phyloP scores from a whole-genome alignment of 2,888 invertebrate genomes.

The Caenorhabditis angaria region DNA sequence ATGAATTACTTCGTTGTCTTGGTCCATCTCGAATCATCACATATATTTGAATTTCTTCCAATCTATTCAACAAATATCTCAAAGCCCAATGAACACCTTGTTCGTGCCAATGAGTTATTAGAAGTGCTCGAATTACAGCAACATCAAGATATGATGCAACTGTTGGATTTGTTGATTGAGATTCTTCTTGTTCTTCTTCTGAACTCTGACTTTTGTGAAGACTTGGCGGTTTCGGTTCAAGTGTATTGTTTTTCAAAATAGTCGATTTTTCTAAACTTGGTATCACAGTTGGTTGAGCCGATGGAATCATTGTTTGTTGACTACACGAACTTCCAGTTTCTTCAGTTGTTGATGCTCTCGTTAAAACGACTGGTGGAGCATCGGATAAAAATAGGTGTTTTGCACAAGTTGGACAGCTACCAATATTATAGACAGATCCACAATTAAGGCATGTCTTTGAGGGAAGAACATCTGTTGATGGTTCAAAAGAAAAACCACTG shows the following conservation, averaged over 20 bases:
- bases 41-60: slow-evolving; percentile 73
- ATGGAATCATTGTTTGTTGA: slow-evolving; percentile 61
- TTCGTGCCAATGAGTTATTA: slow-evolving; percentile 96
- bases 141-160: slow-evolving; percentile 94
- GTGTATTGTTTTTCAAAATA: background rate
- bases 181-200: slow-evolving; percentile 52
- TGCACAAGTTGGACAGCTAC: background rate
- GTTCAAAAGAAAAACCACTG: slow-evolving; percentile 81
- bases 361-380: slow-evolving; percentile 43
- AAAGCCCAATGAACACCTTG: slow-evolving; percentile 97
- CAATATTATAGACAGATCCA: background rate
- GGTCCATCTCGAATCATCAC: slow-evolving; percentile 30
- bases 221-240: background rate
- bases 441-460: background rate
- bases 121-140: slow-evolving; percentile 91
- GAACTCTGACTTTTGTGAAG: slow-evolving; percentile 25
- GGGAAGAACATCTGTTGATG: slow-evolving; percentile 6
- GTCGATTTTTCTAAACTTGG: background rate
- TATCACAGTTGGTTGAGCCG: background rate
- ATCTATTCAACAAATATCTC: slow-evolving; percentile 78
- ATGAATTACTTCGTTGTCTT: slow-evolving; percentile 54
- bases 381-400: background rate
- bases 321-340: slow-evolving; percentile 61
- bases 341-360: slow-evolving; percentile 51
- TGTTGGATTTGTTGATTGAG: slow-evolving; percentile 45